phyloP scores from a whole-genome alignment of 2,888 invertebrate species.

The Conus canariensis region DNA sequence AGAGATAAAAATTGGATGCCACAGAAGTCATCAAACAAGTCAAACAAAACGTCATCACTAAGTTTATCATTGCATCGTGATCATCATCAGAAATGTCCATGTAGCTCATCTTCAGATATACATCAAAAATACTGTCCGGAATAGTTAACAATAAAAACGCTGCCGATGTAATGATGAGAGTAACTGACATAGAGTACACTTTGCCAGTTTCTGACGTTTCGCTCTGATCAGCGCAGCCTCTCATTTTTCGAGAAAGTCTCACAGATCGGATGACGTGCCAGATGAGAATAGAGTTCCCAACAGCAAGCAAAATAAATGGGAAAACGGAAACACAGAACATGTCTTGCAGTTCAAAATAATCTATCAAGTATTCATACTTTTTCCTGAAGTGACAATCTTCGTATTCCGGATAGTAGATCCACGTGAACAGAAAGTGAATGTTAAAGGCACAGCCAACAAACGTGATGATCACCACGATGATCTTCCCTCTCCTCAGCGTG shows the following conservation, averaged over 20 bases:
- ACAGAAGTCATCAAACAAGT: background rate
- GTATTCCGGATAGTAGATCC: background rate
- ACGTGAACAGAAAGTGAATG: conserved; percentile 19
- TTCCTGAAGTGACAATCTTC: background rate
- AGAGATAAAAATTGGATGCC: background rate
- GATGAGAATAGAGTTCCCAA: conserved; percentile 2
- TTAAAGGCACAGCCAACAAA: background rate
- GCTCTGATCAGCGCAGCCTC: background rate
- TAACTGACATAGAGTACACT: conserved; percentile 10
- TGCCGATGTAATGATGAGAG: background rate
- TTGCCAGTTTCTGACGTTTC: background rate
- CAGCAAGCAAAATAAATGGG: background rate
- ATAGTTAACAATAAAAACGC: background rate
- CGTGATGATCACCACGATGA: background rate
- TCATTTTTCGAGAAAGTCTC: background rate
- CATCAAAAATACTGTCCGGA: background rate
- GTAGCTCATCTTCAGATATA: background rate
- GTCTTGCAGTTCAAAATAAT: background rate
- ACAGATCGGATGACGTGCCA: background rate
- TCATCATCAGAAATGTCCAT: background rate
- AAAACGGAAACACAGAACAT: background rate
- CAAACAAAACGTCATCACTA: background rate
- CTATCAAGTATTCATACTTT: background rate
- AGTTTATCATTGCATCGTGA: background rate
- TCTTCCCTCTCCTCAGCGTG: background rate